Evolutionary conservation across 2,888 invertebrate genomes (phyloP).

Genomic region (Smittia sp.): DNA sequence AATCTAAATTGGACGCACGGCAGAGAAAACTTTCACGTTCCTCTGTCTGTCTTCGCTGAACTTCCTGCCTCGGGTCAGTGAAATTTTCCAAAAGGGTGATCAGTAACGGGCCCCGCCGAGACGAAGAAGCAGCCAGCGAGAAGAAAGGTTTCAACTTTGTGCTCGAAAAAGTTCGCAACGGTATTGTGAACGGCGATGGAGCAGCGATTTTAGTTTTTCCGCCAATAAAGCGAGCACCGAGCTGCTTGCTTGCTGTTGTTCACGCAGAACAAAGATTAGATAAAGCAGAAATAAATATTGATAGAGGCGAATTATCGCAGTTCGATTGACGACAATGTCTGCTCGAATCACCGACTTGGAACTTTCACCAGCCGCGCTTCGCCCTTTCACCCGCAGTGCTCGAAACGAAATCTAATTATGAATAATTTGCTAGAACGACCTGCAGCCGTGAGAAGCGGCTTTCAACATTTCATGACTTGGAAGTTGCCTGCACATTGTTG

Average conservation of each 20-base stretch:
- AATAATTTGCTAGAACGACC: background rate
- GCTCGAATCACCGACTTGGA: background rate
- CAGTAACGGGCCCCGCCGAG: slow-evolving; percentile 14
- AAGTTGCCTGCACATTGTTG: background rate
- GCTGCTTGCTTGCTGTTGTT: background rate
- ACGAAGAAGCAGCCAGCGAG: background rate
- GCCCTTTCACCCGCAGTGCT: background rate
- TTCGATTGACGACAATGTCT: background rate
- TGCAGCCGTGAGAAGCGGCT: background rate
- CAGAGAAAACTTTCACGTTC: slow-evolving; percentile 32
- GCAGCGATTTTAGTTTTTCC: background rate
- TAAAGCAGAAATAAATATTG: slow-evolving; percentile 4
- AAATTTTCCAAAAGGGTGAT: slow-evolving; percentile 38
- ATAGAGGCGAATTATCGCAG: background rate
- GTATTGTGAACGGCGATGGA: background rate
- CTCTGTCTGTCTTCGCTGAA: background rate
- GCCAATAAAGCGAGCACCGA: background rate
- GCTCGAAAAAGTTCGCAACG: slow-evolving; percentile 14
- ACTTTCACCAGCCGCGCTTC: background rate
- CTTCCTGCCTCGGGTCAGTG: slow-evolving; percentile 31
- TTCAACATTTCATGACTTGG: background rate
- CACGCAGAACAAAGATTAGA: background rate
- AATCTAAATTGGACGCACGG: background rate
- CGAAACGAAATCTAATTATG: background rate
- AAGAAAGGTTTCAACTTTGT: background rate